Base-by-base conservation (phyloP, 2,113 vertebrate genomes). In the Gymnogyps californianus region DNA sequence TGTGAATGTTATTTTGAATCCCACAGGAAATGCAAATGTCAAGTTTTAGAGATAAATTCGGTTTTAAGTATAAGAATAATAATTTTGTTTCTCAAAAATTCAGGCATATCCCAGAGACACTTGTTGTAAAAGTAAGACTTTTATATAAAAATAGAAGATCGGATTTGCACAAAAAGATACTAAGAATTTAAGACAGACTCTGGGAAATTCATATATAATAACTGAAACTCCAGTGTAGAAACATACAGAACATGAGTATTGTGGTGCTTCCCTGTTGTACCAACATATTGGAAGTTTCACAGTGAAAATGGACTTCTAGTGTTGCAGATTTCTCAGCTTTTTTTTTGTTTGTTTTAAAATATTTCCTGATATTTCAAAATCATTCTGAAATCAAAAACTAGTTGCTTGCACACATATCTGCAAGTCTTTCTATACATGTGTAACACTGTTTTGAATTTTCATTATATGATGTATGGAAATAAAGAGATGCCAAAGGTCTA, bases 91-190 rank as follows among this genome's bases (percentile, higher is more conserved):
- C 65, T 94, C 49, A 94, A 94, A 94, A 94, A 40, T 47, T 72
- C 77, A 96, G 86, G 52, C 57, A 66, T 93, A 89, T 81, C 71
- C 83, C 83, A 95, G 77, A 94, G 78, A 93, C 16, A 42, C 16
- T 64, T 65, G 22, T 14, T 70, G 80, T 49, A 96, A 96, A 97
- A 94, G 52, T 89, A 93, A 93, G 40, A 94, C 40, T 52, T 89
- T 84, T 57, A 92, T 96, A 97, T 84, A 97, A 97, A 97, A 96
- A 97, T 96, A 95, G 74, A 97, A 91, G 57, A 87, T 54, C 87
- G 54, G 21, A 94, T 94, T 76, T 97, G 66, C 95, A 96, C 81
- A 95, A 91, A 88, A 94, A 87, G 36, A 87, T 83, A 86, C 9
- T 59, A 89, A 52, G 83, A 70, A 55, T 96, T 55, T 87, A 83